Evolutionary conservation across 2,888 invertebrate species (phyloP).

Genomic region (Thecophora atra): DNA sequence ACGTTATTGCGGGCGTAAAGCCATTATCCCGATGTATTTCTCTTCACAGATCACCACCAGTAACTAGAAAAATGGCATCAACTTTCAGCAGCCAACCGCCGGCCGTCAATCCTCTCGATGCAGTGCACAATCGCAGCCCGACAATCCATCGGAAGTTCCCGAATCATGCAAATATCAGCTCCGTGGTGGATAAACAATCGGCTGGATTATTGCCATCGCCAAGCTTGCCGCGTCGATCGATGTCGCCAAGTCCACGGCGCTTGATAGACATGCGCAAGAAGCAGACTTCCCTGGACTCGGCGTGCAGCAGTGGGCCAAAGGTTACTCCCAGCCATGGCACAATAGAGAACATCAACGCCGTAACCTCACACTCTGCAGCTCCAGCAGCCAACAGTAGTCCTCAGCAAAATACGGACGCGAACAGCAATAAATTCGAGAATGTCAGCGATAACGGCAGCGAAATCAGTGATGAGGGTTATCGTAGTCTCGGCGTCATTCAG

Average conservation of each 20-base stretch:
- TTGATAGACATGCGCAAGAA: slow-evolving; percentile 63
- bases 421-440: slow-evolving; percentile 67
- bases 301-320: slow-evolving; percentile 54
- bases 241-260: slow-evolving; percentile 65
- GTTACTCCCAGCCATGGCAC: slow-evolving; percentile 48
- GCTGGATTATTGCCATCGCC: slow-evolving; percentile 52
- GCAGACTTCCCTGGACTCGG: slow-evolving; percentile 54
- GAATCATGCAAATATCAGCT: slow-evolving; percentile 52
- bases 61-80: slow-evolving; percentile 58
- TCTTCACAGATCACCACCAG: slow-evolving; percentile 62
- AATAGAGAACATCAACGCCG: slow-evolving; percentile 48
- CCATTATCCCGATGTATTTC: slow-evolving; percentile 10
- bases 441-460: slow-evolving; percentile 84
- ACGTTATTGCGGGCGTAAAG: neutral
- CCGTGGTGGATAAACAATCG: slow-evolving; percentile 10
- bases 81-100: slow-evolving; percentile 49
- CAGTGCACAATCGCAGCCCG: slow-evolving; percentile 67
- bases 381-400: slow-evolving; percentile 16
- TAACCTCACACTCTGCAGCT: slow-evolving; percentile 28
- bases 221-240: slow-evolving; percentile 60
- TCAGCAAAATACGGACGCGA: slow-evolving; percentile 40
- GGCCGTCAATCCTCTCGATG: slow-evolving; percentile 38
- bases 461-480: slow-evolving; percentile 86
- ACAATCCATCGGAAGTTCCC: slow-evolving; percentile 68
- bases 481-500: slow-evolving; percentile 78